Evolutionary conservation across 2,888 invertebrate species (phyloP).

Genomic region (Marronus borbonicus): DNA sequence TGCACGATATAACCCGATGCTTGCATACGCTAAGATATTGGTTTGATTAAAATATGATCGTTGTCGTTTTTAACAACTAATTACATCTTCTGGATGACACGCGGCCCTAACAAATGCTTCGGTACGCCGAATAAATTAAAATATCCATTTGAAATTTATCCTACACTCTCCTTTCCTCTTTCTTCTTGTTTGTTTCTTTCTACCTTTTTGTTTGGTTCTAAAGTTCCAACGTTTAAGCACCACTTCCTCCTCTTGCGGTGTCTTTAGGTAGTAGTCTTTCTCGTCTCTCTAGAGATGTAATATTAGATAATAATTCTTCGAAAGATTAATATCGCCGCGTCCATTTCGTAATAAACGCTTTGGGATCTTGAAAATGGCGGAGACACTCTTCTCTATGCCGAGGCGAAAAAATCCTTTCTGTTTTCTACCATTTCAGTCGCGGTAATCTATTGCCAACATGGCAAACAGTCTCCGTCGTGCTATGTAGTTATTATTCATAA

Average conservation of each 20-base stretch:
- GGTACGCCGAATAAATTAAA: conserved; percentile 31
- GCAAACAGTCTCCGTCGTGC: conserved; percentile 5
- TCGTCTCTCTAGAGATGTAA: neutral
- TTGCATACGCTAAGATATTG: neutral
- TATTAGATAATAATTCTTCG: conserved; percentile 48
- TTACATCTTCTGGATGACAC: conserved; percentile 46
- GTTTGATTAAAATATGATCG: conserved; percentile 42
- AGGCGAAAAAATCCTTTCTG: conserved; percentile 17
- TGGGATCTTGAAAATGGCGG: conserved; percentile 38
- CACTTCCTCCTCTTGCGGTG: conserved; percentile 1
- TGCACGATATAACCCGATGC: neutral
- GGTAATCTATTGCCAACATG: conserved; percentile 47
- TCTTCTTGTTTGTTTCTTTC: conserved; percentile 3
- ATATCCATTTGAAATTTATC: conserved; percentile 46
- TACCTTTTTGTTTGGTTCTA: neutral
- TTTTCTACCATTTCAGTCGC: conserved; percentile 34
- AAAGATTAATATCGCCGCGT: conserved; percentile 42
- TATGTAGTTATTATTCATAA: conserved; percentile 48
- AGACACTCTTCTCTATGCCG: neutral
- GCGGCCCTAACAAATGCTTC: conserved; percentile 39
- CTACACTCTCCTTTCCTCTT: conserved; percentile 29
- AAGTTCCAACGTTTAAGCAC: neutral
- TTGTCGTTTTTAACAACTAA: conserved; percentile 48
- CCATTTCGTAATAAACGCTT: conserved; percentile 8
- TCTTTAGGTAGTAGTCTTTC: neutral